Conservation (phyloP, 2,113 vertebrate genomes). For the Tursiops truncatus region DNA sequence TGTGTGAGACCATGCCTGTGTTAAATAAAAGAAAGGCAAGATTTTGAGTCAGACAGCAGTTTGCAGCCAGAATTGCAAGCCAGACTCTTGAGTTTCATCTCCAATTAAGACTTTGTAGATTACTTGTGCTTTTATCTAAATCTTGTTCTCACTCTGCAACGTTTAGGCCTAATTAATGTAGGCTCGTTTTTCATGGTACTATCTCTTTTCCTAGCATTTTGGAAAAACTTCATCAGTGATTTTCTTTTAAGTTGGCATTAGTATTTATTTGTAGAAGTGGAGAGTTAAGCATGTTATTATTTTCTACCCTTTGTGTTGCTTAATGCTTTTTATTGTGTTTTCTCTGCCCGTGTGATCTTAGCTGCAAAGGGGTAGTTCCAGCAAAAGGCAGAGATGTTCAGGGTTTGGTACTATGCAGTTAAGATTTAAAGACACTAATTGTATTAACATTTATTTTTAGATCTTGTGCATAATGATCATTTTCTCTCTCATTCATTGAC, state of each 20-base stretch:
- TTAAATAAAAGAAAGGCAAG: not conserved
- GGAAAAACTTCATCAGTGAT: not conserved
- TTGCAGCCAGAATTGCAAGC: not conserved
- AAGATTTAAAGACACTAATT: not conserved
- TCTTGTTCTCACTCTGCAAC: not conserved
- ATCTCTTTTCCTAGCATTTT: not conserved
- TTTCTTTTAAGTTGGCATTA: not conserved
- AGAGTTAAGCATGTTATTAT: not conserved
- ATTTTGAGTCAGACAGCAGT: not conserved
- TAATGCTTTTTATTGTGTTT: not conserved
- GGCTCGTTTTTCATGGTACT: not conserved
- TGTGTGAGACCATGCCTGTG: not conserved
- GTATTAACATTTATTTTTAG: not conserved
- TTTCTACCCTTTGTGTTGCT: not conserved
- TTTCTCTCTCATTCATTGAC: not conserved
- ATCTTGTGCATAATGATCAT: not conserved
- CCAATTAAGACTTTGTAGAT: not conserved
- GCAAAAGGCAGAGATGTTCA: not conserved
- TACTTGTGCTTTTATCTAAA: slow-evolving; percentile 5
- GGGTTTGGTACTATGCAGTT: not conserved
- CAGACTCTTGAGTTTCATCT: not conserved
- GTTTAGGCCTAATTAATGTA: not conserved
- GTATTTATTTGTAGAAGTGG: not conserved
- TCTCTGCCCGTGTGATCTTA: not conserved
- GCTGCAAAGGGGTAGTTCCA: not conserved